Evolutionary conservation across 2,113 vertebrate genomes (phyloP).

Genomic region (Eurystomus gularis): DNA sequence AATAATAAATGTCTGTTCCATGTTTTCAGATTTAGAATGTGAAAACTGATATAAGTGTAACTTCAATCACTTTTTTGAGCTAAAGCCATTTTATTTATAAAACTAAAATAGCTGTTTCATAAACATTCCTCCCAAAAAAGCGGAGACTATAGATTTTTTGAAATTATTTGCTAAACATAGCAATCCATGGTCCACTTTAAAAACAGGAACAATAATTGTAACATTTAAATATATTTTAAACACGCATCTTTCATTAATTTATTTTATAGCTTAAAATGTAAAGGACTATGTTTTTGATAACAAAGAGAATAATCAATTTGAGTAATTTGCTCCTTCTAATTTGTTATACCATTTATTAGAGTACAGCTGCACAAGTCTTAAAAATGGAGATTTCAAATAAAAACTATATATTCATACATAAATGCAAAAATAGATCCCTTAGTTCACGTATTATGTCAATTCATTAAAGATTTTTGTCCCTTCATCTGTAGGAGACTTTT

Average conservation of each 20-base stretch:
- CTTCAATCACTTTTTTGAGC: neutral
- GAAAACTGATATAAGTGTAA: neutral
- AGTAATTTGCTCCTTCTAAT: neutral
- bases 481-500: slow-evolving; percentile 22
- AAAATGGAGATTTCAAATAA: neutral
- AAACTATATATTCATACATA: neutral
- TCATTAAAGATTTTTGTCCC: neutral
- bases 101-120: neutral
- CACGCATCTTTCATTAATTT: neutral
- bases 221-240: neutral
- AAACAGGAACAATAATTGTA: neutral
- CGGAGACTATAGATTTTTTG: neutral
- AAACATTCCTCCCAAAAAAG: neutral
- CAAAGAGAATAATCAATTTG: neutral
- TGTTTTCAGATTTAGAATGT: neutral
- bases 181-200: neutral
- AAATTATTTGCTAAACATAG: neutral
- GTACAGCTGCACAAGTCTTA: neutral
- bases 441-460: neutral
- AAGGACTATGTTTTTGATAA: neutral
- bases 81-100: neutral
- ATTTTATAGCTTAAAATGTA: neutral
- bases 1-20: neutral
- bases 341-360: neutral
- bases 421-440: neutral